phyloP scores from a whole-genome alignment of 2,797 vertebrate genomes.

The Neostethus bicornis region DNA sequence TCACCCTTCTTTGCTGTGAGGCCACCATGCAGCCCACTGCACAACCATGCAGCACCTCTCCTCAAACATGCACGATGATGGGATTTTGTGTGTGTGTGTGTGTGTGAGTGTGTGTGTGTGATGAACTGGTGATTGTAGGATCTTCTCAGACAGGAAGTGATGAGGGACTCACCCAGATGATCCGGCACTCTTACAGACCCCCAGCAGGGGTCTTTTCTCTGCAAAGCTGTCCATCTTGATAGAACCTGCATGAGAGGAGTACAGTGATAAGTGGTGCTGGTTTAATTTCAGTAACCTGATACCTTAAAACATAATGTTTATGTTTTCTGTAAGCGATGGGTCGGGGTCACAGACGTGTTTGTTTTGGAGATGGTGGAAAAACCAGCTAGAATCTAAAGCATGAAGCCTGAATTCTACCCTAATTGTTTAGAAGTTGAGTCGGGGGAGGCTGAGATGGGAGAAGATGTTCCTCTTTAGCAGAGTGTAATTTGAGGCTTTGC shows the following conservation, averaged over 20 bases:
- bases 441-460: constrained; percentile 54
- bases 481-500: constrained; percentile 77
- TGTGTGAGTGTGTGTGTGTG: not conserved
- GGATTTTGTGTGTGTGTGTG: no score
- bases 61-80: no score
- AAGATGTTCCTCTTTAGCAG: constrained; percentile 72
- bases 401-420: constrained; percentile 61
- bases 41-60: no score
- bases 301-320: constrained; percentile 3
- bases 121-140: not conserved
- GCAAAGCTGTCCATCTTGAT: constrained; percentile 91
- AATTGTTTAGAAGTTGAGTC: constrained; percentile 64
- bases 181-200: constrained; percentile 95
- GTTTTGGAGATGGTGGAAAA: constrained; percentile 44
- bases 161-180: constrained; percentile 91
- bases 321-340: not conserved
- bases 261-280: constrained; percentile 25
- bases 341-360: constrained; percentile 40
- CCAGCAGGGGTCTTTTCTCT: constrained; percentile 94
- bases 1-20: no score
- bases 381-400: constrained; percentile 43
- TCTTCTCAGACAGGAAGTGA: constrained; percentile 23
- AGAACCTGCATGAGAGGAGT: constrained; percentile 79
- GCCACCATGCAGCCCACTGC: no score
- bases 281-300: constrained; percentile 68